Percentiles rank a stretch among this genome's conserved stretches.
Conservation (phyloP, 2,888 invertebrate genomes). For the Chamaedrilus cognettii region DNA sequence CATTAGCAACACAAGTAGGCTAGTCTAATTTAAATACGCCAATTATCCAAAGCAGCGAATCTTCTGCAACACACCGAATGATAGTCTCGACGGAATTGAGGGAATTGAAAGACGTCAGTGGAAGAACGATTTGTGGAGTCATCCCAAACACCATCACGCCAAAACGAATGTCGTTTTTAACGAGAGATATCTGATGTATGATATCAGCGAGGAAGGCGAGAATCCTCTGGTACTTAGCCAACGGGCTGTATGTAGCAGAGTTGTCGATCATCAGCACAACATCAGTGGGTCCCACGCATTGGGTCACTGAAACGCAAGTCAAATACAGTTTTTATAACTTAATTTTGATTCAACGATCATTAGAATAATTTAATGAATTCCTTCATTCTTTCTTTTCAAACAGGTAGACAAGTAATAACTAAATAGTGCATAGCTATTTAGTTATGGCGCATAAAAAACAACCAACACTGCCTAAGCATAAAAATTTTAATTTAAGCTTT, state of each 20-base stretch:
- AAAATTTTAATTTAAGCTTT: no score
- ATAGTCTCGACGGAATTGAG: background rate
- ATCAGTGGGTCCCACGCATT: conserved; percentile 8
- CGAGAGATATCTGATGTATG: background rate
- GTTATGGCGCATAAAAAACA: no score
- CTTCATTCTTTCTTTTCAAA: no score
- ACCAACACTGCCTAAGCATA: no score
- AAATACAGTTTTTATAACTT: no score
- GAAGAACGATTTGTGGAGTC: background rate
- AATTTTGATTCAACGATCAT: no score
- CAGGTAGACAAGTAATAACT: no score
- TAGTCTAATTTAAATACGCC: background rate
- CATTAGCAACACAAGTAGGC: no score
- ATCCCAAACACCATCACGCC: conserved; percentile 1
- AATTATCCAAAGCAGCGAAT: background rate
- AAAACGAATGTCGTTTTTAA: background rate
- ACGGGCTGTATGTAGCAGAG: conserved; percentile 6
- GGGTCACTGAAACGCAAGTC: background rate
- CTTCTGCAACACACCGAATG: background rate
- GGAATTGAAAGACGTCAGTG: background rate
- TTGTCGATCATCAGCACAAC: conserved; percentile 14
- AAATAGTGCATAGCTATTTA: no score
- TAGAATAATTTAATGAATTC: no score
- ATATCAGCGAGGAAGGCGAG: background rate
- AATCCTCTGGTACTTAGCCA: background rate